Evolutionary conservation across 2,797 vertebrate species (phyloP).

Genomic region (Spinibarbus caldwelli): DNA sequence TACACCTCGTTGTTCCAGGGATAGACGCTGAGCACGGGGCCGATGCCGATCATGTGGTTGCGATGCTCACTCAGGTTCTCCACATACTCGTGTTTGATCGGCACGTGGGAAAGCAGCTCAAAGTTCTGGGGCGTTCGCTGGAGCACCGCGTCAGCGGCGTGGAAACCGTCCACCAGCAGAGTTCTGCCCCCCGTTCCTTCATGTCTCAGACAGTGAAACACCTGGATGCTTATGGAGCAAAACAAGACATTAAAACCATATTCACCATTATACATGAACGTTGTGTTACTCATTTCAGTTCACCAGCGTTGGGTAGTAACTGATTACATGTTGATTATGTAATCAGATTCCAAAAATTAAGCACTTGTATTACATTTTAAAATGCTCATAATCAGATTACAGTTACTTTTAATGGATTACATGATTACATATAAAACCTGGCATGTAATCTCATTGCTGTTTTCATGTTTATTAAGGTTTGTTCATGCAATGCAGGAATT

Average conservation of each 20-base stretch:
- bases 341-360: too few species aligned
- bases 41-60: conserved; percentile 89
- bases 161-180: conserved; percentile 91
- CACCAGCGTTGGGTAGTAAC: neutral
- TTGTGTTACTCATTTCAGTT: neutral
- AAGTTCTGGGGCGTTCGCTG: conserved; percentile 79
- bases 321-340: too few species aligned
- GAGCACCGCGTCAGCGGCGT: conserved; percentile 84
- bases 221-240: conserved; percentile 82
- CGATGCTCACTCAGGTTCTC: conserved; percentile 79
- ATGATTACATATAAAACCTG: too few species aligned
- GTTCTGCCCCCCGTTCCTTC: conserved; percentile 90
- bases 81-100: conserved; percentile 87
- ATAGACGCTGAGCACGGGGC: conserved; percentile 86
- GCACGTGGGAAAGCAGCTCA: conserved; percentile 83
- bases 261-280: neutral
- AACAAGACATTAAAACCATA: neutral
- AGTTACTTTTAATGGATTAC: too few species aligned
- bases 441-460: too few species aligned
- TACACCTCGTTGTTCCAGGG: conserved; percentile 95
- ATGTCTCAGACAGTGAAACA: conserved; percentile 93
- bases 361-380: too few species aligned
- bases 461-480: too few species aligned
- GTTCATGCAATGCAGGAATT: too few species aligned
- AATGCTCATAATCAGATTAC: too few species aligned